Evolutionary conservation across 2,888 invertebrate species (phyloP), one percentile per base, ranked within the genome.

Genomic region (Acleris holmiana): DNA sequence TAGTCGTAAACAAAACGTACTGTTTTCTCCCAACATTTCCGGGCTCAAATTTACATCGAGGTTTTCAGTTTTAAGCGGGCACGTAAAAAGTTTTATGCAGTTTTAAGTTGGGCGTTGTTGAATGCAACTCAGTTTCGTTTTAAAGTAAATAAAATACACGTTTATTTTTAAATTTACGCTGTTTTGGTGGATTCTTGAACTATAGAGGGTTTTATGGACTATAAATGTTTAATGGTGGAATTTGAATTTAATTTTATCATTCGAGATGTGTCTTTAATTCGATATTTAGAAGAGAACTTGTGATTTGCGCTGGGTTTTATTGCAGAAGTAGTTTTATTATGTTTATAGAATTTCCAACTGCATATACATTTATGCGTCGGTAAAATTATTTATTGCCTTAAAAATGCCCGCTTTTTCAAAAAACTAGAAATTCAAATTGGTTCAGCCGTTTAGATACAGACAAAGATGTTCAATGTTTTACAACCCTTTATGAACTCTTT

Each of bases 71-170:
- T 57, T 15, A 63, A 63, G 47, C 50, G 50, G 15, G 46, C 19
- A n/a, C 23, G 47, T 54, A 48, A 56, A 55, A 55, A 47, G 23
- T 57, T 57, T 57, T 57, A 57, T 63, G 62, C 57, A 63, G 40
- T 47, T 63, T 51, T 18, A 40, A 57, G 35, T 51, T 57, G 19
- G 23, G 29, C 17, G 35, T 46, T 50, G 56, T 62, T 62, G 23
- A 35, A 63, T 19, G 53, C 15, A 55, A 46, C 48, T 55, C n/a
- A 17, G 49, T 49, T 25, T 21, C 23, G 19, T 49, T 48, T 21
- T 40, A 17, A 10, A 48, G 61, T 41, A 19, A 51, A 62, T 56
- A 57, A 29, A 56, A 51, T 50, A 49, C 17, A 51, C 35, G 21
- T 62, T 62, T 50, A 50, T 46, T 46, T 29, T 57, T 46, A 17